A percentile compares a stretch with the other conserved stretches of the same genome.
Conservation (phyloP, 2,888 invertebrate species). For the Drosophila siamana region DNA sequence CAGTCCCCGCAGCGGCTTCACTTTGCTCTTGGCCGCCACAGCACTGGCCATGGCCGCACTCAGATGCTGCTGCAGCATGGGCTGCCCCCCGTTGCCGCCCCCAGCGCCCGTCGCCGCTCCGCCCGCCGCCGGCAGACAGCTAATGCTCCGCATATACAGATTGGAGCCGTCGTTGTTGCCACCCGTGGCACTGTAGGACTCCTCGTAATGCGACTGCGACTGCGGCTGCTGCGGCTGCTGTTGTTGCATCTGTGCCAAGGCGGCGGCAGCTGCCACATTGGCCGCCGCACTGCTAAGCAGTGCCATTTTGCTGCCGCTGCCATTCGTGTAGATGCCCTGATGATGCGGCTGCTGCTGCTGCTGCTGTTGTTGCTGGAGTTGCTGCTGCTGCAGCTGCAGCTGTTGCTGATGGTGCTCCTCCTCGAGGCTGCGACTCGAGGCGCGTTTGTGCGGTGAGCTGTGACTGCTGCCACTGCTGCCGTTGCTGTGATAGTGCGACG, state of each 20-base stretch:
- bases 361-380: slow-evolving; percentile 39
- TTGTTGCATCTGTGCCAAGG: slow-evolving; percentile 34
- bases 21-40: slow-evolving; percentile 73
- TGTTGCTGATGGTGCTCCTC: slow-evolving; percentile 65
- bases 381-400: slow-evolving; percentile 34
- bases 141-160: slow-evolving; percentile 34
- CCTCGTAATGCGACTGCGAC: slow-evolving; percentile 68
- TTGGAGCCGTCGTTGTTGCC: slow-evolving; percentile 24
- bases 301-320: slow-evolving; percentile 75
- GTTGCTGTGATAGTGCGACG: slow-evolving; percentile 68
- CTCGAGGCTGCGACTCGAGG: slow-evolving; percentile 81
- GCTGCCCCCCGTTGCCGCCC: slow-evolving; percentile 23
- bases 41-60: slow-evolving; percentile 45
- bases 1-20: slow-evolving; percentile 81
- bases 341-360: slow-evolving; percentile 41
- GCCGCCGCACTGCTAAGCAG: slow-evolving; percentile 76
- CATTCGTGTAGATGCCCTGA: slow-evolving; percentile 49
- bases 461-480: slow-evolving; percentile 74
- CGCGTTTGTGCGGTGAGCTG: slow-evolving; percentile 84
- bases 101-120: neutral
- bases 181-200: slow-evolving; percentile 72
- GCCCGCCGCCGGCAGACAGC: slow-evolving; percentile 16
- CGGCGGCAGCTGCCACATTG: slow-evolving; percentile 55
- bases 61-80: slow-evolving; percentile 53
- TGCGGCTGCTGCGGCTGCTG: too few relatives aligned